A percentile compares a stretch with the other conserved stretches of the same genome.
These are phyloP conservation scores for Cyphomyrus plagiostoma DNA, from an alignment of 2,113 vertebrate genomes.

Conservation along the genomic window DNA sequence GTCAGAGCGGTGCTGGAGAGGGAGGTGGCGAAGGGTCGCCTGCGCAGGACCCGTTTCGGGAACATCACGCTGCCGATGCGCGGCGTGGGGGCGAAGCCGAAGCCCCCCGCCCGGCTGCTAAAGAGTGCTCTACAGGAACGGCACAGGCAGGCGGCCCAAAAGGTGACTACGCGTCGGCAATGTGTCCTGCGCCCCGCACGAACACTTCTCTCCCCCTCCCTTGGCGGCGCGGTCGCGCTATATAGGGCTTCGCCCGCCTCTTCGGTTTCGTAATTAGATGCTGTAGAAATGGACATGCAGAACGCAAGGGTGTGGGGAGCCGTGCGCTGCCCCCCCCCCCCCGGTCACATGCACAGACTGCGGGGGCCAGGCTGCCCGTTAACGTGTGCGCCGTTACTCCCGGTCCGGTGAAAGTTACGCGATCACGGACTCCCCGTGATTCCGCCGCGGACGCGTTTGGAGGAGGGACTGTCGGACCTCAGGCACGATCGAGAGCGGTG, in stretches of 20 bases:
- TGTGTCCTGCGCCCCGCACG: constrained; percentile 40
- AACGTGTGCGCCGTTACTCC: not conserved
- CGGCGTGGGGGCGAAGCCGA: constrained; percentile 44
- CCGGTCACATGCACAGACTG: not conserved
- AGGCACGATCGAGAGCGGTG: constrained; percentile 21
- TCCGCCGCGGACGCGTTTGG: not conserved
- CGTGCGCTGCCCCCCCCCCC: not conserved
- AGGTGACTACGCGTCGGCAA: constrained; percentile 55
- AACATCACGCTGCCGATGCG: constrained; percentile 64
- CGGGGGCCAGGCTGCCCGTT: not conserved
- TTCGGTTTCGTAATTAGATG: not conserved
- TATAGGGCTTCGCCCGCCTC: not conserved
- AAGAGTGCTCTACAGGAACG: constrained; percentile 53
- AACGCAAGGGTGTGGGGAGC: not conserved
- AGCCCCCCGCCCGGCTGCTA: constrained; percentile 40
- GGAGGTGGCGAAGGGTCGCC: constrained; percentile 65
- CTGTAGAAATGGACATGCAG: not conserved
- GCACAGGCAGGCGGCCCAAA: constrained; percentile 29
- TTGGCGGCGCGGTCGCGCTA: not conserved
- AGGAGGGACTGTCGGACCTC: constrained; percentile 4
- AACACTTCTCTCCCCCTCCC: not conserved
- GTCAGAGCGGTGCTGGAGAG: constrained; percentile 69
- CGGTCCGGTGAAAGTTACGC: not conserved
- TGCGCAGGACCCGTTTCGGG: constrained; percentile 70
- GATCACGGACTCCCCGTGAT: not conserved